A percentile compares a stretch with the other conserved stretches of the same genome.
phyloP scores from a whole-genome alignment of 1,140 invertebrate genomes.

The Apis mellifera region DNA sequence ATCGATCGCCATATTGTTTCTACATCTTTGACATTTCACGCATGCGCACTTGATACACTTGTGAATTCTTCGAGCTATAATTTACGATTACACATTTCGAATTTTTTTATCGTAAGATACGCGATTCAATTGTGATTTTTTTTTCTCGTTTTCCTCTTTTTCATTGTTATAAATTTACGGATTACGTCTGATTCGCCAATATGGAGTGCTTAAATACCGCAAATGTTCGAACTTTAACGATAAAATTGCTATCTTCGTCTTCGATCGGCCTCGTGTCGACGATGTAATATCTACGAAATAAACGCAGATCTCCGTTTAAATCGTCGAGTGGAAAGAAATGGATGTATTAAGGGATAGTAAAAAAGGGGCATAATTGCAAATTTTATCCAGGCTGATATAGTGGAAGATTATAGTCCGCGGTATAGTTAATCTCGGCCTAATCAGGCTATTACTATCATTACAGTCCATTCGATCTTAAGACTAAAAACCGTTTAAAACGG shows the following conservation, averaged over 20 bases:
- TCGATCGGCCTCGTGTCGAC: not conserved
- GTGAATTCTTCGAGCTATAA: not conserved
- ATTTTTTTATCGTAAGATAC: not conserved
- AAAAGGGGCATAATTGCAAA: constrained; percentile 14
- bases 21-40: constrained; percentile 20
- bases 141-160: not conserved
- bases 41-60: not conserved
- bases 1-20: not conserved
- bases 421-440: not conserved
- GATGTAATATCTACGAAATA: constrained; percentile 4
- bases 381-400: not conserved
- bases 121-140: not conserved
- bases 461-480: not conserved
- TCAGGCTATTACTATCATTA: constrained; percentile 8
- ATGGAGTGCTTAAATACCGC: not conserved
- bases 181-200: not conserved
- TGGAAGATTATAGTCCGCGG: constrained; percentile 3
- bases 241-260: constrained; percentile 17
- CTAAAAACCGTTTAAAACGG: not conserved
- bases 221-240: not conserved
- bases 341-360: not conserved
- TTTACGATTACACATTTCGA: not conserved
- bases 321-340: not conserved
- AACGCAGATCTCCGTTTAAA: not conserved
- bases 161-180: not conserved